These are phyloP conservation scores for Oncorhynchus keta DNA, from an alignment of 2,113 vertebrate species.

Conservation along the genomic window DNA sequence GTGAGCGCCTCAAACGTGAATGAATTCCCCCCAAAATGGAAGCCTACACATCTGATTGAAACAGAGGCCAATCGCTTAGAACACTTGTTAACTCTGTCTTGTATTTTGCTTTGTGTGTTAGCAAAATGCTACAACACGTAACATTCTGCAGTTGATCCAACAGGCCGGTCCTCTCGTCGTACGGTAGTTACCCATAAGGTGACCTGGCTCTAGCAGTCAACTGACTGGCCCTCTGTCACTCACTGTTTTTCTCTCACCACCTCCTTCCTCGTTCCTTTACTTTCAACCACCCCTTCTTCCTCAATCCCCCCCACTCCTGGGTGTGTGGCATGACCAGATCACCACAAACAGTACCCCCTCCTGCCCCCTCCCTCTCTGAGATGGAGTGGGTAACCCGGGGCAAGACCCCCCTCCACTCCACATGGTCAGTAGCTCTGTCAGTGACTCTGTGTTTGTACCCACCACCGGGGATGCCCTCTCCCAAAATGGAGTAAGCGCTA, in stretches of 20 bases:
- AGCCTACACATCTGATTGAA: background rate
- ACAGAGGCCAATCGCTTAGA: no score
- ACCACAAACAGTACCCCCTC: slow-evolving; percentile 41
- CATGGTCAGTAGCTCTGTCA: slow-evolving; percentile 45
- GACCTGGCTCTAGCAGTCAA: background rate
- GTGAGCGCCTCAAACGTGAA: background rate
- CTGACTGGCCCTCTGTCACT: background rate
- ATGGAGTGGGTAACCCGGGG: slow-evolving; percentile 47
- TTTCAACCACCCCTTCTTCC: slow-evolving; percentile 8
- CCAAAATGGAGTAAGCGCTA: background rate
- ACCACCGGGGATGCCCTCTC: slow-evolving; percentile 30
- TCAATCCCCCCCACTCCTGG: slow-evolving; percentile 16
- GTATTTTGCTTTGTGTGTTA: no score
- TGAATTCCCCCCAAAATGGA: background rate
- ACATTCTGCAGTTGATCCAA: no score
- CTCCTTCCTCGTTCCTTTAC: slow-evolving; percentile 33
- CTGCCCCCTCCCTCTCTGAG: slow-evolving; percentile 48
- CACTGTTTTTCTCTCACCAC: background rate
- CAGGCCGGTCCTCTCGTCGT: no score
- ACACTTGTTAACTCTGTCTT: no score
- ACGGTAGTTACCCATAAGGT: no score
- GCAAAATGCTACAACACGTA: no score
- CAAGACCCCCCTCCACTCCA: slow-evolving; percentile 40
- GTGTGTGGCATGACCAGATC: slow-evolving; percentile 44
- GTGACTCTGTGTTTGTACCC: slow-evolving; percentile 45